Evolutionary conservation across 2,113 vertebrate species (phyloP).

Genomic region (Lagopus muta): DNA sequence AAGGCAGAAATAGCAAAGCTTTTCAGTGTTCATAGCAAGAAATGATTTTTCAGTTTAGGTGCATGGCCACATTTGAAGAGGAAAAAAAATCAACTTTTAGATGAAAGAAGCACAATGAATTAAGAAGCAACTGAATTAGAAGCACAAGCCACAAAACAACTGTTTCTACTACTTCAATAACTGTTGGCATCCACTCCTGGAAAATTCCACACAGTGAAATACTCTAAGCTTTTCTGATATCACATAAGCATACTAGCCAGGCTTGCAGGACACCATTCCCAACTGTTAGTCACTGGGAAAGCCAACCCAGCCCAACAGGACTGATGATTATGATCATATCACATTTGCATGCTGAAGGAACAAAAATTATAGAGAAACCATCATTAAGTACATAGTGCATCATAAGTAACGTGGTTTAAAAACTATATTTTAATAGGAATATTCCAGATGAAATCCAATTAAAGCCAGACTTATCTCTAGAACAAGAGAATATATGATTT

Average conservation of each 20-base stretch:
- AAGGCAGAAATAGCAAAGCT: background rate
- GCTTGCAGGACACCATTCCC: background rate
- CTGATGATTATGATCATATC: background rate
- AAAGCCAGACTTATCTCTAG: background rate
- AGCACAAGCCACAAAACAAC: background rate
- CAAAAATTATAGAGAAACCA: background rate
- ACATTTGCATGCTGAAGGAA: background rate
- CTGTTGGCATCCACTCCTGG: background rate
- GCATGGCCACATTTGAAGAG: background rate
- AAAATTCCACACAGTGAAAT: background rate
- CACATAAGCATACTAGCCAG: background rate
- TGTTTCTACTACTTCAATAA: background rate
- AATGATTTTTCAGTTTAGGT: background rate
- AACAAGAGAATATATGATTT: background rate
- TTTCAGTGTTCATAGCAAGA: background rate
- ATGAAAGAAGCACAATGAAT: background rate
- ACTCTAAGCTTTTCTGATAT: background rate
- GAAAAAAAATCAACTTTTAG: background rate
- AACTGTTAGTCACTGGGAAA: background rate
- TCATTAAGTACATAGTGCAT: background rate
- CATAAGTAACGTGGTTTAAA: background rate
- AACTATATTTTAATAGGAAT: background rate
- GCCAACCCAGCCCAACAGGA: background rate
- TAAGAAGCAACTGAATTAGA: background rate
- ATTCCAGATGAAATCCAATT: background rate